Base-by-base conservation (phyloP, 2,888 invertebrate species). In the Orchesellides sinensis region DNA sequence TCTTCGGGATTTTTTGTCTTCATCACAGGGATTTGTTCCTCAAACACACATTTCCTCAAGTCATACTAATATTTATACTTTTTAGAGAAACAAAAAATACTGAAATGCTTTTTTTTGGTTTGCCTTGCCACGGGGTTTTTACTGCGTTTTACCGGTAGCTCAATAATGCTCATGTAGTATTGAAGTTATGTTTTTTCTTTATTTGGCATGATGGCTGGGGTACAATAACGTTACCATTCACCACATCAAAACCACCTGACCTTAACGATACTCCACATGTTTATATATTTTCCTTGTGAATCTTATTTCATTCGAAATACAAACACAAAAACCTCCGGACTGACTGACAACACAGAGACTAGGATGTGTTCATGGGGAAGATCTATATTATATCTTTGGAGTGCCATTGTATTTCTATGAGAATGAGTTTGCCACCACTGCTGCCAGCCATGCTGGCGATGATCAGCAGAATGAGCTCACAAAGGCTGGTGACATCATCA, bases 341-440 rank as follows among this genome's bases (percentile, higher is more conserved):
- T 19, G 49, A 17, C 49, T 91, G 73, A 84, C 90, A 91, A 45
- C 90, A 94, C 92, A 96, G 96, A 93, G 96, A 78, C 95, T 96
- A 91, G 97, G 97, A 56, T 97, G 97, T 89, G 95, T 97, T 88
- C 96, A 96, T 89, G 97, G 97, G 0, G 97, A 97, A 90, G 97
- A 97, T 89, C 90, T 97, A 85, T 95, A 96, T 1, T 97, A 97
- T 89, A 93, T 97, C 84, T 96, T 97, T 89, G 97, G 97, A 2
- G 96, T 96, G 2, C 97, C 97, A 0, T 91, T 97, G 54, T 84
- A 80, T 63, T 80, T 75, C 72, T 83, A 83, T 65, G 77, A 84
- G 63, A 79, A 72, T 59, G 82, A 79, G 40, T 84, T 70, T 69
- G 35, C 32, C 40, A 56, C 56, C 52, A 70, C 63, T 19, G 47